phyloP scores from a whole-genome alignment of 2,113 vertebrate species.

The Bucco capensis region DNA sequence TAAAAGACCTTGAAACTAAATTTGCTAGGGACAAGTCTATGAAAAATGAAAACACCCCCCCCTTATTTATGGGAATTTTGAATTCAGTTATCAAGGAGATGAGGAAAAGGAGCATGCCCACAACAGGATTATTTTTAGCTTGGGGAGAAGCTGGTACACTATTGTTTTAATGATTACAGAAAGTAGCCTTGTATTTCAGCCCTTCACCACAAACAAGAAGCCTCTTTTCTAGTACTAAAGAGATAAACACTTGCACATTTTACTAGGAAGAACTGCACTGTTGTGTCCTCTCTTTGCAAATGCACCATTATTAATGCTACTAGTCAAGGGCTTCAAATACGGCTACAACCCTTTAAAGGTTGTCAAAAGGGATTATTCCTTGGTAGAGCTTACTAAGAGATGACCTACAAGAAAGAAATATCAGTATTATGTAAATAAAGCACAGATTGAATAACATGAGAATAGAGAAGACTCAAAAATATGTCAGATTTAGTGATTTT shows the following conservation, averaged over 20 bases:
- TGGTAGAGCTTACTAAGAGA: neutral
- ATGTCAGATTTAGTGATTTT: neutral
- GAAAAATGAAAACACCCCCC: neutral
- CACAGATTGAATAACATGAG: neutral
- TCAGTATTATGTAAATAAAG: conserved; percentile 46
- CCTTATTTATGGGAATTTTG: conserved; percentile 59
- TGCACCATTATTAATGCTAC: neutral
- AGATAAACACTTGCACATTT: conserved; percentile 32
- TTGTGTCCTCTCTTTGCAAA: conserved; percentile 7
- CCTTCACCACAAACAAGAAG: conserved; percentile 10
- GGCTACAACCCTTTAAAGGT: neutral
- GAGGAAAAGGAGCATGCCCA: neutral
- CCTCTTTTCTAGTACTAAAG: neutral
- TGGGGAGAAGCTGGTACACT: conserved; percentile 1
- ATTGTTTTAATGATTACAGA: conserved; percentile 39
- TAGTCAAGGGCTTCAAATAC: neutral
- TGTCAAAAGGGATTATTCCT: conserved; percentile 35
- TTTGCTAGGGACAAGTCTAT: conserved; percentile 69
- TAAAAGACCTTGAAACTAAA: conserved; percentile 78
- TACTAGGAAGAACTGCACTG: neutral
- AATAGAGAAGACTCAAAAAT: neutral
- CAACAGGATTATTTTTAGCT: conserved; percentile 27
- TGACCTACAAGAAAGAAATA: neutral
- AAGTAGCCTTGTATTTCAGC: neutral
- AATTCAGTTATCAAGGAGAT: conserved; percentile 58